A percentile compares a stretch with the other conserved stretches of the same genome.
phyloP scores from a whole-genome alignment of 92 coral and sea anemone species.

The Palythoa heliodiscus region DNA sequence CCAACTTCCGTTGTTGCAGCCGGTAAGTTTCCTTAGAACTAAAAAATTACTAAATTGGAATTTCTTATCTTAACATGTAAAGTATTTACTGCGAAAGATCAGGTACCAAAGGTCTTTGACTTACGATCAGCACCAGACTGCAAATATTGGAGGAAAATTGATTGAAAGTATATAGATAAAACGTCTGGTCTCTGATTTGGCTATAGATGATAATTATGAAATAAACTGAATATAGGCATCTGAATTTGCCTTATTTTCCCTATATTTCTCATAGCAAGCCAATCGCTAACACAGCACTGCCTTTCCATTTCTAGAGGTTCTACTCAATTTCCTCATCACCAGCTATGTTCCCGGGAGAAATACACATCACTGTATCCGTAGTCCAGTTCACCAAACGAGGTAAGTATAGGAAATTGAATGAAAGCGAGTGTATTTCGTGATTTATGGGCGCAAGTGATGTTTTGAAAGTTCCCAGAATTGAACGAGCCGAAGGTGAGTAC shows the following conservation, averaged over 20 bases:
- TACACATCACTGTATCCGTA: constrained; percentile 95
- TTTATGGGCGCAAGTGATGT: too few relatives aligned
- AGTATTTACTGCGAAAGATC: not conserved
- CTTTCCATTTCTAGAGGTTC: constrained; percentile 62
- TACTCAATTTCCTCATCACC: constrained; percentile 98
- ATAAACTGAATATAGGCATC: too few relatives aligned
- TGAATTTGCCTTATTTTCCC: not conserved
- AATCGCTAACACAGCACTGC: not conserved
- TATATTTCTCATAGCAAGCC: not conserved
- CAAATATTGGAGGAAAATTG: too few relatives aligned
- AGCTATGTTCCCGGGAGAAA: constrained; percentile 77
- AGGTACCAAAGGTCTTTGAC: not conserved
- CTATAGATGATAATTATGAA: too few relatives aligned
- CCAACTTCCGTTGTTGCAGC: constrained; percentile 91
- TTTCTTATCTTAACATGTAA: not conserved
- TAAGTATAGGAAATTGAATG: constrained; percentile 5
- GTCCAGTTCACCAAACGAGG: constrained; percentile 90
- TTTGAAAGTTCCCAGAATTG: too few relatives aligned
- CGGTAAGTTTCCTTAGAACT: constrained; percentile 61
- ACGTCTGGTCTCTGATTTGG: too few relatives aligned
- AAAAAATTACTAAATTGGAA: not conserved
- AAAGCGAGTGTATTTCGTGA: too few relatives aligned
- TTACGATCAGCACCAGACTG: too few relatives aligned
- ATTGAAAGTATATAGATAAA: too few relatives aligned
- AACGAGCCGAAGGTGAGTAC: too few relatives aligned